Base-by-base conservation (phyloP, 2,888 invertebrate genomes). In the Drosophila nr. perissopoda region DNA sequence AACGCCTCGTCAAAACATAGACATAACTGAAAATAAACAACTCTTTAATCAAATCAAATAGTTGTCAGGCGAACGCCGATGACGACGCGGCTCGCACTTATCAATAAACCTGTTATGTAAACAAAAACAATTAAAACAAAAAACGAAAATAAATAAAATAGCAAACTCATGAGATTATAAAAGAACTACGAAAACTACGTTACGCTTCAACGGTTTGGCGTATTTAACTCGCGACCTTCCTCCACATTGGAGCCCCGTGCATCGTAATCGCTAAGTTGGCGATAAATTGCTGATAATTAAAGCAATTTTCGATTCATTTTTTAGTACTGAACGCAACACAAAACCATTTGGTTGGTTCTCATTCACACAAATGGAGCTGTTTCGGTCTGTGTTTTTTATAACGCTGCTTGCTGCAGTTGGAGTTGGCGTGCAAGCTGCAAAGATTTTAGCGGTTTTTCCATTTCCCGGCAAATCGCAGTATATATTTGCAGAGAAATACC, bases 381-480 rank as follows among this genome's bases (percentile, higher is more conserved):
- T 64, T n/a, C 11, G 31, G 13, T 56, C 61, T 10, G 54, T 18
- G 4, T 1, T 63, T 8, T 10, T 62, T 11, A 10, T 60, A 13
- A 11, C 25, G 29, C 48, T 81, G 38, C 40, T 71, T 11, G 13
- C 31, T 1, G 21, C 57, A 42, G 13, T 63, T 38, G 51, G 38
- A 5, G n/a, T 56, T n/a, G 48, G 49, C 18, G 81, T 60, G 25
- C 65, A 84, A 53, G 25, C 76, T 62, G 79, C 81, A 1, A 80
- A 78, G 25, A 84, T 90, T 6, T 67, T 90, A 52, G 91, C 89
- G 0, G 69, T 90, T 6, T 91, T 91, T 74, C 84, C 91, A 5
- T 91, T 90, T 57, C 80, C 91, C 1, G 90, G 91, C 7, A 84
- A 79, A 27, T 91, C 91, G 1, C 91, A 91, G 40, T 92, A 92